phyloP scores from a whole-genome alignment of 2,797 vertebrate genomes.

The Gallinago nigripennis region DNA sequence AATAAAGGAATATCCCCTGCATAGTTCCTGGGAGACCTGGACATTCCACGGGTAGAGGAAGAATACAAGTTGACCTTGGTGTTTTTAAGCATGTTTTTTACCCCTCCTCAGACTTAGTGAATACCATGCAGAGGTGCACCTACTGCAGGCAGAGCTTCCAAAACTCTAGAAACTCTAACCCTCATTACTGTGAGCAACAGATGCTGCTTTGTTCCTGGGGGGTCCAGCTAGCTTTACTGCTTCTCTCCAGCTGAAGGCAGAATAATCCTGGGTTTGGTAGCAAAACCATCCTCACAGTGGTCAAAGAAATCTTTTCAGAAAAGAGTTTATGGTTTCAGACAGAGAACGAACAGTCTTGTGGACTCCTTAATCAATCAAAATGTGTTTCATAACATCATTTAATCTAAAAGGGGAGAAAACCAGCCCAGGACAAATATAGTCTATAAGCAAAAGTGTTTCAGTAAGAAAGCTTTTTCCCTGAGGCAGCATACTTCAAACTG shows the following conservation, averaged over 20 bases:
- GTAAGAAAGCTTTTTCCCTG: not conserved
- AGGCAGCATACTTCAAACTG: not conserved
- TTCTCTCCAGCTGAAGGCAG: not conserved
- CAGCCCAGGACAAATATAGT: not conserved
- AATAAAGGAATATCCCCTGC: not conserved
- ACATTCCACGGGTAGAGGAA: not conserved
- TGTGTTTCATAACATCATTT: not conserved
- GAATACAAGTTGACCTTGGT: not conserved
- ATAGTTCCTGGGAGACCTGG: not conserved
- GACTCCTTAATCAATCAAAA: not conserved
- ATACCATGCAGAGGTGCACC: not conserved
- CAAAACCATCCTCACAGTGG: not conserved
- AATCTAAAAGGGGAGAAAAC: not conserved
- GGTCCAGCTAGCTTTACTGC: not conserved
- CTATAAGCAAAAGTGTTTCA: not conserved
- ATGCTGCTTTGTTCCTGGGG: conserved; percentile 1
- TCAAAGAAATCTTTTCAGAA: not conserved
- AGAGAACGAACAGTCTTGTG: not conserved
- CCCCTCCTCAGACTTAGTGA: not conserved
- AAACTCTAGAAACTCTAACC: not conserved
- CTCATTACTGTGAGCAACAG: not conserved
- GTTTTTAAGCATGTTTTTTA: not conserved
- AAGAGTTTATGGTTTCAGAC: not conserved
- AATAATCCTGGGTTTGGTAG: not conserved
- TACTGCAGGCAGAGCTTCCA: not conserved